Conservation (phyloP, 2,888 invertebrate genomes). For the Apoderus coryli region DNA sequence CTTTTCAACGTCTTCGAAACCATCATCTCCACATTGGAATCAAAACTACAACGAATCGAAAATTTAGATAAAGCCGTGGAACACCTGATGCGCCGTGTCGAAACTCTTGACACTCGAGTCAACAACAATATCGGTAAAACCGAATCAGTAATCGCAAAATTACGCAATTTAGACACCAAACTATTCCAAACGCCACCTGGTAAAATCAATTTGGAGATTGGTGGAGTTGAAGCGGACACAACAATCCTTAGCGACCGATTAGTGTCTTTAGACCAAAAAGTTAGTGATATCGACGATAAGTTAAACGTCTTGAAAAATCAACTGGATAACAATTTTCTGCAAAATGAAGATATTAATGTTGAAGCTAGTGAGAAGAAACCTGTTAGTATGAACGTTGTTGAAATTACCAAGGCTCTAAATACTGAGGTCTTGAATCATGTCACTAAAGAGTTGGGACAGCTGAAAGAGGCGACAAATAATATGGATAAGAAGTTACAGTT, state of each 20-base stretch:
- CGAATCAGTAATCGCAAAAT: slow-evolving; percentile 65
- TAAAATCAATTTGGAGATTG: slow-evolving; percentile 5
- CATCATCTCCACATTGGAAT: slow-evolving; percentile 76
- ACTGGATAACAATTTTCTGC: slow-evolving; percentile 67
- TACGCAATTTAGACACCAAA: slow-evolving; percentile 60
- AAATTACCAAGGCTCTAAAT: slow-evolving; percentile 72
- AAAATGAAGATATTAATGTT: slow-evolving; percentile 67
- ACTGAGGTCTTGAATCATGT: slow-evolving; percentile 67
- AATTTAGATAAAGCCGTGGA: slow-evolving; percentile 79
- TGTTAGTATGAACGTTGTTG: slow-evolving; percentile 66
- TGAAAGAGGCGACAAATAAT: slow-evolving; percentile 61
- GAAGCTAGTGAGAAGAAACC: slow-evolving; percentile 81
- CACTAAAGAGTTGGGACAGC: slow-evolving; percentile 63
- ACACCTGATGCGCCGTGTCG: slow-evolving; percentile 72
- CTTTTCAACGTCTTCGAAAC: slow-evolving; percentile 81
- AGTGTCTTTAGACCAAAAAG: slow-evolving; percentile 65
- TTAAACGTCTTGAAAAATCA: slow-evolving; percentile 66
- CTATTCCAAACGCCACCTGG: slow-evolving; percentile 41
- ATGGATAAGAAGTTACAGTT: slow-evolving; percentile 73
- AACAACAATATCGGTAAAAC: slow-evolving; percentile 76
- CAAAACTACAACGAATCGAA: slow-evolving; percentile 75
- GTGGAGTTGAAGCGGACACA: slow-evolving; percentile 25
- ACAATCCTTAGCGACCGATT: slow-evolving; percentile 49
- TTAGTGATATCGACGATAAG: slow-evolving; percentile 68
- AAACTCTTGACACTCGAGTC: slow-evolving; percentile 65